Evolutionary conservation across 2,113 vertebrate species (phyloP).

Genomic region (Pelmatolapia mariae): DNA sequence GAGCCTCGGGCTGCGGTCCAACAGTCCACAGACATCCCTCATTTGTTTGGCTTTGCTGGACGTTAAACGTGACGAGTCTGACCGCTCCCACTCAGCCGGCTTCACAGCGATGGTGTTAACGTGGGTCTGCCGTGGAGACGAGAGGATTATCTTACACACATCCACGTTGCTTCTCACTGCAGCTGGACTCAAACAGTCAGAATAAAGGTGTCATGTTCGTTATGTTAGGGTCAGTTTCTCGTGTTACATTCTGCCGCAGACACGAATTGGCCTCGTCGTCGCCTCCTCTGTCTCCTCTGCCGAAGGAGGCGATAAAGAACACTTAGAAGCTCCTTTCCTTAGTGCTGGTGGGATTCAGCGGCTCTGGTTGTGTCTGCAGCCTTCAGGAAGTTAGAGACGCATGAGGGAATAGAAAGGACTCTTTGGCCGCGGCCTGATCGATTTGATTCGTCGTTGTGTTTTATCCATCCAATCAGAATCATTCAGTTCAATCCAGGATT

Average conservation of each 20-base stretch:
- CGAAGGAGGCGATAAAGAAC: neutral
- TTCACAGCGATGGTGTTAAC: neutral
- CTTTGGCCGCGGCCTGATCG: neutral
- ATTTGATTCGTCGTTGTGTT: neutral
- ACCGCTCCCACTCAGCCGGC: neutral
- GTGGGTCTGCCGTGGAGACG: neutral
- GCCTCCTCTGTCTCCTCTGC: neutral
- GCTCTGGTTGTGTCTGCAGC: neutral
- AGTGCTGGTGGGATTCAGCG: neutral
- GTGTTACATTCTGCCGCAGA: neutral
- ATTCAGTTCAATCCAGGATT: neutral
- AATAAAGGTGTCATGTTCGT: neutral
- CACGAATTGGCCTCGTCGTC: neutral
- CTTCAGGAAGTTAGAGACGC: neutral
- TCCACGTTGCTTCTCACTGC: neutral
- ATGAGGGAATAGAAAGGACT: neutral
- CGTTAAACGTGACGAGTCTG: neutral
- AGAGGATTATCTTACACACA: neutral
- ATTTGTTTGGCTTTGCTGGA: neutral
- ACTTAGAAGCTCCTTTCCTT: neutral
- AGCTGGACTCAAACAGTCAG: neutral
- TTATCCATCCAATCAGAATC: neutral
- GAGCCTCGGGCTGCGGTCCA: neutral
- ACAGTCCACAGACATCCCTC: neutral
- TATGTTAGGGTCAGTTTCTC: neutral